Percentiles rank a stretch among this genome's conserved stretches.
Evolutionary conservation across 2,888 invertebrate genomes (phyloP).

Genomic region (Morinoia aosen): DNA sequence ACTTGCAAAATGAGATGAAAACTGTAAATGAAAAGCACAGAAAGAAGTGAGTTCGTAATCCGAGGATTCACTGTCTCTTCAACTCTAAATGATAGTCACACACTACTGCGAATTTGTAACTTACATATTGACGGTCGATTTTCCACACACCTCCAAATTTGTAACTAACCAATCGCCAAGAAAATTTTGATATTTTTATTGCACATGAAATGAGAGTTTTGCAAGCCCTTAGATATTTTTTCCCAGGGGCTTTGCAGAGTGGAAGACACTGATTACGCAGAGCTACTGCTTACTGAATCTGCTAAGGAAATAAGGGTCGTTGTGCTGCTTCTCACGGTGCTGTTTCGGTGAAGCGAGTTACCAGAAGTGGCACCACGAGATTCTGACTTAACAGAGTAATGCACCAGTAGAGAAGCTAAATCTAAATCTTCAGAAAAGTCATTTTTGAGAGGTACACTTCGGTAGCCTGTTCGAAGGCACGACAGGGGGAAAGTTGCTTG

Average conservation of each 20-base stretch:
- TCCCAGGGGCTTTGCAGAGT: neutral
- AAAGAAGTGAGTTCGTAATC: too few species aligned
- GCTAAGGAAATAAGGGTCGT: neutral
- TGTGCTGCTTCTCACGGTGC: neutral
- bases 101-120: neutral
- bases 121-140: too few species aligned
- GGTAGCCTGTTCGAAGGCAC: slow-evolving; percentile 86
- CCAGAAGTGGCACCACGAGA: neutral
- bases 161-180: too few species aligned
- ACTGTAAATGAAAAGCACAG: too few species aligned
- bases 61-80: too few species aligned
- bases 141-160: too few species aligned
- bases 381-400: slow-evolving; percentile 56
- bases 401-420: slow-evolving; percentile 72
- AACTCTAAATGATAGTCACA: neutral
- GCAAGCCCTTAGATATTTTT: neutral
- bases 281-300: neutral
- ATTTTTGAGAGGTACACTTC: slow-evolving; percentile 92
- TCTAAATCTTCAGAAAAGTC: slow-evolving; percentile 93
- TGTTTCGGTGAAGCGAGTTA: neutral
- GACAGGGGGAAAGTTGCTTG: slow-evolving; percentile 90
- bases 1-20: too few species aligned
- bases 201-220: too few species aligned
- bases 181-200: neutral
- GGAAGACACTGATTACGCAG: neutral